Conservation (phyloP, 2,797 vertebrate genomes). For the Tangara arthus region DNA sequence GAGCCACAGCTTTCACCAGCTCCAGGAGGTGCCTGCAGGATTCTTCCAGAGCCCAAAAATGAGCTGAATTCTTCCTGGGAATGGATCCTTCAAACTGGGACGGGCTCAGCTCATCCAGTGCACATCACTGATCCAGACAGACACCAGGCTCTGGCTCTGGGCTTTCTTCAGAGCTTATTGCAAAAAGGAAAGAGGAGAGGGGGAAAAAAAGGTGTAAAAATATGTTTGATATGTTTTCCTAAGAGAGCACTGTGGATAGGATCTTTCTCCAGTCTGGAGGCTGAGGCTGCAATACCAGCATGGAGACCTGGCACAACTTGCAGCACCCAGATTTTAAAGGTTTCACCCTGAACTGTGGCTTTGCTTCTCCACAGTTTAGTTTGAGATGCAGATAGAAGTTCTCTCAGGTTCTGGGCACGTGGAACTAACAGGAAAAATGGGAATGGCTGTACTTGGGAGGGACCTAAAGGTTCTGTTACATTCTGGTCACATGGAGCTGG, state of each 20-base stretch:
- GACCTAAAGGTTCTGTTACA: neutral
- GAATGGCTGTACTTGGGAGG: accelerated
- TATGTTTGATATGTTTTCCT: neutral
- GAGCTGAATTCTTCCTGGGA: neutral
- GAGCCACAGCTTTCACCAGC: neutral
- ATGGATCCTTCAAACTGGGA: neutral
- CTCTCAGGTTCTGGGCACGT: neutral
- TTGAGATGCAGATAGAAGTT: neutral
- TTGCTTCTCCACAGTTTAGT: neutral
- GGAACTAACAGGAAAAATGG: neutral
- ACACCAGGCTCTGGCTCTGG: neutral
- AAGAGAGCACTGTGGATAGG: neutral
- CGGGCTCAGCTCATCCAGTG: neutral
- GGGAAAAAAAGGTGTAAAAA: accelerated
- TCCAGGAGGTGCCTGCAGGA: neutral
- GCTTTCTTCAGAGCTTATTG: neutral
- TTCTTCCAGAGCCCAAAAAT: neutral
- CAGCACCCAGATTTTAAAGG: neutral
- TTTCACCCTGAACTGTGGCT: neutral
- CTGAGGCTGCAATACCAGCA: neutral
- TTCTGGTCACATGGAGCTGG: neutral
- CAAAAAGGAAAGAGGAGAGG: neutral
- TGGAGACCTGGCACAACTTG: neutral
- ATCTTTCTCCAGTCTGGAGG: neutral
- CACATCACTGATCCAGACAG: neutral